These are phyloP conservation scores for Trididemnum nubilum DNA, from an alignment of 23 tunicate species.

Conservation along the genomic window DNA sequence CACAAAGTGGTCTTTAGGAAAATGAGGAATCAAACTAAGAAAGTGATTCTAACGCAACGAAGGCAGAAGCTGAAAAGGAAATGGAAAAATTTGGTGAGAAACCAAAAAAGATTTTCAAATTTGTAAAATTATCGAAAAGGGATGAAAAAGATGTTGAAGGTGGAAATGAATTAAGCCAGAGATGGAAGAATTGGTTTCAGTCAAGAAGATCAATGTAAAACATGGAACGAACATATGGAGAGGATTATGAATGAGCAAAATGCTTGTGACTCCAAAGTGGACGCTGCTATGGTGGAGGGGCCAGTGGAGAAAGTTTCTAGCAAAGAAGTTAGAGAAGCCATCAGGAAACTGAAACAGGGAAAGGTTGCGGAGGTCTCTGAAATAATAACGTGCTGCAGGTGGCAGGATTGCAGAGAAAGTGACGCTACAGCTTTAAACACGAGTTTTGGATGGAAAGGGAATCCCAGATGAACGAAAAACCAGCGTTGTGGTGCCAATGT, in stretches of 20 bases:
- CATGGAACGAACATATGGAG: constrained; percentile 6
- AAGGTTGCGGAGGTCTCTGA: background rate
- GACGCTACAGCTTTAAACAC: background rate
- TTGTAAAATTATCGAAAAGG: background rate
- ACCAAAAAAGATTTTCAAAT: background rate
- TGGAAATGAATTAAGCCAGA: background rate
- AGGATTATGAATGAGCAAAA: background rate
- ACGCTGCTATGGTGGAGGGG: constrained; percentile 3
- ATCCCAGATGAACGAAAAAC: constrained; percentile 18
- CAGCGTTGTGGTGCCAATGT: constrained; percentile 22
- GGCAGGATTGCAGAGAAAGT: background rate
- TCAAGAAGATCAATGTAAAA: background rate
- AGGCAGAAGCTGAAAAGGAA: background rate
- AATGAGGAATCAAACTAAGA: background rate
- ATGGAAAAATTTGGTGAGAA: background rate
- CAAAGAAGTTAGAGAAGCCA: background rate
- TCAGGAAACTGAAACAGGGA: background rate
- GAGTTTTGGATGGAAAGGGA: constrained; percentile 23
- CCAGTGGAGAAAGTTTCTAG: background rate
- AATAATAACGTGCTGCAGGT: background rate
- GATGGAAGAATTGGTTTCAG: background rate
- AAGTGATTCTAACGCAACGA: background rate
- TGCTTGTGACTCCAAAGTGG: background rate
- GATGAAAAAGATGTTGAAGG: constrained; percentile 7
- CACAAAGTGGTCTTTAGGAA: background rate